Evolutionary conservation across 2,888 invertebrate genomes (phyloP).

Genomic region (Omphaloscelis lunosa): DNA sequence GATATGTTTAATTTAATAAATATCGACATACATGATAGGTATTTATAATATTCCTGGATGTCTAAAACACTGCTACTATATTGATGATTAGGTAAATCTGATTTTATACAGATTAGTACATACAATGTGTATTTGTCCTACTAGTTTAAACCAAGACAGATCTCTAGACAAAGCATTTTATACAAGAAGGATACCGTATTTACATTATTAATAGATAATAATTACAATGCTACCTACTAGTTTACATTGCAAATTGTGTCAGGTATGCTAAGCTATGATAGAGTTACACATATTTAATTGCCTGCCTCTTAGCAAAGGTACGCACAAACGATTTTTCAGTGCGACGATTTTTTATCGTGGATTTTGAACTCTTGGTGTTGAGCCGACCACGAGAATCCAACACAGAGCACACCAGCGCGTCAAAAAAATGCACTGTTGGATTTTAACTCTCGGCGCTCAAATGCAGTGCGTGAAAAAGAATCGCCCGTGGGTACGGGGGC

Average conservation of each 20-base stretch:
- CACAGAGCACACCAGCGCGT: not conserved
- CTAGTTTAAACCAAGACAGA: not conserved
- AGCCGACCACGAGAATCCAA: not conserved
- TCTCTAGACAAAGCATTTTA: slow-evolving; percentile 26
- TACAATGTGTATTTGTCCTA: not conserved
- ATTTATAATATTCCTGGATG: not conserved
- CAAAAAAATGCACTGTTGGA: not conserved
- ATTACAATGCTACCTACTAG: slow-evolving; percentile 7
- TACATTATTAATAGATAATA: slow-evolving; percentile 17
- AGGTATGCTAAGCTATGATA: slow-evolving; percentile 11
- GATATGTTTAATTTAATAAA: not conserved
- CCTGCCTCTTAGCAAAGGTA: not conserved
- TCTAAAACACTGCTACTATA: slow-evolving; percentile 7
- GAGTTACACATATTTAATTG: slow-evolving; percentile 25
- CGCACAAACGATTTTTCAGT: not conserved
- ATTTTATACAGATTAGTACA: not conserved
- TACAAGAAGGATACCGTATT: not conserved
- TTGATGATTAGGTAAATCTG: slow-evolving; percentile 2
- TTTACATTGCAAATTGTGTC: slow-evolving; percentile 38
- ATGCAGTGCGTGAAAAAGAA: not conserved
- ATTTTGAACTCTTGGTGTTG: not conserved
- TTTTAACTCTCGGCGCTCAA: not conserved
- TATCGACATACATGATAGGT: not conserved
- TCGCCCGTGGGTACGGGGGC: not conserved
- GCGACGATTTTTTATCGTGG: not conserved